These are phyloP conservation scores for Crocallis elinguaria DNA, from an alignment of 2,888 invertebrate species.

Conservation along the genomic window DNA sequence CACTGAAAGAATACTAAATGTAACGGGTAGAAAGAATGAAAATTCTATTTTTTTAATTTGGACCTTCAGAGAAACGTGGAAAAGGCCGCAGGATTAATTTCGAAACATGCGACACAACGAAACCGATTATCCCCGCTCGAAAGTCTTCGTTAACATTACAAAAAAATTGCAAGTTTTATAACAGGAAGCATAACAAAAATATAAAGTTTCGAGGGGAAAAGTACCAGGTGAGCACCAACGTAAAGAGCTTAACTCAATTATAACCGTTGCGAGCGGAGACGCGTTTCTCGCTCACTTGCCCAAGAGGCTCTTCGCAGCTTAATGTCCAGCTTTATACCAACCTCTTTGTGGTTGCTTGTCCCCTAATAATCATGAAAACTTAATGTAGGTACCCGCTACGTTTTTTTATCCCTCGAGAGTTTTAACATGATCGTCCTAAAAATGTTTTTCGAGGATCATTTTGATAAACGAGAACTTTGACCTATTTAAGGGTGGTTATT, in stretches of 20 bases:
- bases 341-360: constrained; percentile 37
- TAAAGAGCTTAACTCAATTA: constrained; percentile 68
- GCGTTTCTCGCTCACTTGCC: constrained; percentile 53
- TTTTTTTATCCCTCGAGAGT: constrained; percentile 18
- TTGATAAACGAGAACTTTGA: constrained; percentile 22
- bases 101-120: constrained; percentile 4
- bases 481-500: constrained; percentile 18
- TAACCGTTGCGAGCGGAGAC: constrained; percentile 46
- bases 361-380: constrained; percentile 38
- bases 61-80: not conserved
- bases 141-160: not conserved
- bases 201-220: constrained; percentile 18
- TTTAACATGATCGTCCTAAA: constrained; percentile 22
- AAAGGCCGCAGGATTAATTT: constrained; percentile 7
- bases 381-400: constrained; percentile 32
- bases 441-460: constrained; percentile 14
- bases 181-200: constrained; percentile 22
- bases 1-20: not conserved
- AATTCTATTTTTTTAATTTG: not conserved
- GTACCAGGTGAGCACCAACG: constrained; percentile 50
- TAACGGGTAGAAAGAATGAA: not conserved
- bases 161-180: constrained; percentile 13
- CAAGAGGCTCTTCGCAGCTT: constrained; percentile 51
- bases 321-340: constrained; percentile 42
- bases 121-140: not conserved